phyloP scores from a whole-genome alignment of 2,797 vertebrate genomes.

The Crossoptilon crossoptilon region DNA sequence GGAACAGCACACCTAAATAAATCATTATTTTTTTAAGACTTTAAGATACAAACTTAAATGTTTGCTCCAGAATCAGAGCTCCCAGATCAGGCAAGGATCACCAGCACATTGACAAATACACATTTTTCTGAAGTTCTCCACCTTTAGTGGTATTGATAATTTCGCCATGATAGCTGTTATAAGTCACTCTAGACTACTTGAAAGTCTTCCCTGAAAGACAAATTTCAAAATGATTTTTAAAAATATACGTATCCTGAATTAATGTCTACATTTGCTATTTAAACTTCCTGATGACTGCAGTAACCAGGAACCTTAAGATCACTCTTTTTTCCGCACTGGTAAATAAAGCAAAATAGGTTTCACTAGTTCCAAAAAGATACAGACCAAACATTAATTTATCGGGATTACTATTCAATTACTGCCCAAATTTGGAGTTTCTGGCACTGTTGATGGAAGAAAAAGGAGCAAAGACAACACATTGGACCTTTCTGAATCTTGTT shows the following conservation, averaged over 20 bases:
- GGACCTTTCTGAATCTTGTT: background rate
- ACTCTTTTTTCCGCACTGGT: background rate
- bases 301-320: background rate
- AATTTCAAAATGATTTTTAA: background rate
- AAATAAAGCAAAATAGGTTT: background rate
- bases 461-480: background rate
- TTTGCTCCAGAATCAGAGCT: background rate
- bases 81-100: background rate
- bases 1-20: background rate
- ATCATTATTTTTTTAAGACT: background rate
- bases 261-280: background rate
- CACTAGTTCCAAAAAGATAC: background rate
- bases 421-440: background rate
- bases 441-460: background rate
- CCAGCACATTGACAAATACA: background rate
- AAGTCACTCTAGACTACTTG: background rate
- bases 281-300: background rate
- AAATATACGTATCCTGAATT: background rate
- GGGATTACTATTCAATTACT: background rate
- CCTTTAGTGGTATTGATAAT: background rate
- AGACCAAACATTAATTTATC: background rate
- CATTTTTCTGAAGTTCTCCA: background rate
- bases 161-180: background rate
- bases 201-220: background rate
- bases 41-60: background rate